These are phyloP conservation scores for Dromas ardeola DNA, from an alignment of 2,113 vertebrate genomes.

Conservation along the genomic window DNA sequence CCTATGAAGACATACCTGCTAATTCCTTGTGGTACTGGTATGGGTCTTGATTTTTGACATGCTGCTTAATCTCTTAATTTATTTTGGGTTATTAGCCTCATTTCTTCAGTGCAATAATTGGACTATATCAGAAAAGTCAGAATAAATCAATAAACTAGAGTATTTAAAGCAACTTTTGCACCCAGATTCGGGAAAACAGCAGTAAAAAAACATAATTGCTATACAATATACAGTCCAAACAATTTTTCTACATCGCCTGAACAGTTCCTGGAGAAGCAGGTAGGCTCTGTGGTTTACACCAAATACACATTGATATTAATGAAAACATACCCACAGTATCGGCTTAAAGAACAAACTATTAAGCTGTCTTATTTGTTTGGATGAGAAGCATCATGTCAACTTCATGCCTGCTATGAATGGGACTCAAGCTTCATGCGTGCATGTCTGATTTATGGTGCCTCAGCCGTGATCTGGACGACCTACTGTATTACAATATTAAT, in stretches of 20 bases:
- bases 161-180: background rate
- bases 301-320: rapidly evolving
- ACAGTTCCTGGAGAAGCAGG: background rate
- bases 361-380: background rate
- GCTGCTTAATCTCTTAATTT: background rate
- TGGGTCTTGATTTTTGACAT: background rate
- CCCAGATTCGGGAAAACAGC: background rate
- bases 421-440: rapidly evolving
- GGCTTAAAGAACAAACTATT: background rate
- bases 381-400: background rate
- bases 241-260: rapidly evolving
- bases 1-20: background rate
- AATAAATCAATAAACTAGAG: background rate
- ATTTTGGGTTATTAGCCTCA: background rate
- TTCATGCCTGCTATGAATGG: background rate
- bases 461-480: background rate
- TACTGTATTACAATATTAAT: background rate
- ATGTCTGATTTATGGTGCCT: rapidly evolving
- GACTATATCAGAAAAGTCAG: background rate
- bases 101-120: background rate
- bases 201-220: background rate
- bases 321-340: background rate
- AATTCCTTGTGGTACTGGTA: background rate
- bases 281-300: background rate
- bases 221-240: background rate